Evolutionary conservation across 2,797 vertebrate genomes (phyloP), one percentile per base, ranked within the genome.

Genomic region (Lepilemur septentrionalis): DNA sequence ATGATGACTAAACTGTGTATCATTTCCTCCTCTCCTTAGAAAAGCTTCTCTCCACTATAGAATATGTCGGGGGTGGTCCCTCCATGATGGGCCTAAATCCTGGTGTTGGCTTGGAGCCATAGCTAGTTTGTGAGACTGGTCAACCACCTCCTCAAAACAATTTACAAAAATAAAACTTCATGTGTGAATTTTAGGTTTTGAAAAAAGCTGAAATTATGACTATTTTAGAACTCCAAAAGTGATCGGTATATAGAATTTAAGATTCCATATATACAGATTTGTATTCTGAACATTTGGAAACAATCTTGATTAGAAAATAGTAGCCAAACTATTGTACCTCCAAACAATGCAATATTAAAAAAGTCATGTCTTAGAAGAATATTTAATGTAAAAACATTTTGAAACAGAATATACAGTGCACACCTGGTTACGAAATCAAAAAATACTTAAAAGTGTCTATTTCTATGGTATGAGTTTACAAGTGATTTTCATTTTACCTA

Each of bases 11-110:
- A 94, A 59, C 20, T 46, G 25, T 61, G 75, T 15, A 41, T 86
- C 95, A 95, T 93, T 89, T 96, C 94, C 93, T 95, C 61, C 83
- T 57, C 25, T 73, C 41, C 14, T 9, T 32, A 46, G n/a, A 43
- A 65, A 89, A 41, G 57, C 14, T 55, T 46, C 50, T 57, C 23
- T 75, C 13, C 8, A 11, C 4, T 61, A 13, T 10, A 41, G 70
- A 63, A 0, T n/a, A 82, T 70, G 25, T 84, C 72, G 59, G 70
- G 22, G 2, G 55, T 41, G 13, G 61, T 69, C 46, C 46, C 4
- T 35, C 79, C 35, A 30, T 3, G 3, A 72, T 10, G 43, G 59
- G 59, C 3, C 57, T 22, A 23, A 38, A 15, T 30, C 41, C 79
- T 70, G 38, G 57, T 2, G 3, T 86, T 38, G 79, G 52, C 50